Percentiles rank a stretch among this genome's conserved stretches.
Evolutionary conservation across 2,888 invertebrate genomes (phyloP).

Genomic region (Drosophila subquinaria): DNA sequence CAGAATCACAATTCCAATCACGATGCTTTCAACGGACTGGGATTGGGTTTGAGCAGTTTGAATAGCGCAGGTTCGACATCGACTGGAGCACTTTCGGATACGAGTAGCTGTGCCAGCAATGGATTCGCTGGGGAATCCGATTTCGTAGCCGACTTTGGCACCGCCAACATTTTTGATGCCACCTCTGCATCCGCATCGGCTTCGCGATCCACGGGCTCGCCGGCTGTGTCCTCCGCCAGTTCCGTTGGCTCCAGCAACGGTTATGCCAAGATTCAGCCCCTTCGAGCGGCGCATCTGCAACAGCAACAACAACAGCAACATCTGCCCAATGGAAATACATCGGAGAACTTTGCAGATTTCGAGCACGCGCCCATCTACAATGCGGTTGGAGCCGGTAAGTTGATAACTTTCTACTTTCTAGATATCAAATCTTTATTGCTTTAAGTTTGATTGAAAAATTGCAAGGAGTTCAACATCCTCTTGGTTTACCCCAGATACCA

Average conservation of each 20-base stretch:
- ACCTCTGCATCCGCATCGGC: slow-evolving; percentile 72
- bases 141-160: slow-evolving; percentile 90
- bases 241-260: slow-evolving; percentile 81
- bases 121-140: slow-evolving; percentile 86
- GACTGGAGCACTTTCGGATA: slow-evolving; percentile 82
- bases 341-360: slow-evolving; percentile 89
- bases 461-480: background rate
- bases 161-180: slow-evolving; percentile 90
- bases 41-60: slow-evolving; percentile 57
- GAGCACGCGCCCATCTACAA: slow-evolving; percentile 90
- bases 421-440: background rate
- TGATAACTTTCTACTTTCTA: background rate
- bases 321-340: slow-evolving; percentile 72
- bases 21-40: slow-evolving; percentile 58
- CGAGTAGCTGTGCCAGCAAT: slow-evolving; percentile 84
- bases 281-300: slow-evolving; percentile 73
- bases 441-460: background rate
- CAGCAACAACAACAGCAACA: slow-evolving; percentile 61
- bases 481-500: too few species aligned
- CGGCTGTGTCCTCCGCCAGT: slow-evolving; percentile 74
- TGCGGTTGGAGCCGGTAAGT: slow-evolving; percentile 86
- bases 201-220: slow-evolving; percentile 72
- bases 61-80: slow-evolving; percentile 82
- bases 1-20: slow-evolving; percentile 46
- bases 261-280: slow-evolving; percentile 84